Percentiles rank a stretch among this genome's conserved stretches.
phyloP scores from a whole-genome alignment of 2,888 invertebrate genomes.

The Caenorhabditis virilis region DNA sequence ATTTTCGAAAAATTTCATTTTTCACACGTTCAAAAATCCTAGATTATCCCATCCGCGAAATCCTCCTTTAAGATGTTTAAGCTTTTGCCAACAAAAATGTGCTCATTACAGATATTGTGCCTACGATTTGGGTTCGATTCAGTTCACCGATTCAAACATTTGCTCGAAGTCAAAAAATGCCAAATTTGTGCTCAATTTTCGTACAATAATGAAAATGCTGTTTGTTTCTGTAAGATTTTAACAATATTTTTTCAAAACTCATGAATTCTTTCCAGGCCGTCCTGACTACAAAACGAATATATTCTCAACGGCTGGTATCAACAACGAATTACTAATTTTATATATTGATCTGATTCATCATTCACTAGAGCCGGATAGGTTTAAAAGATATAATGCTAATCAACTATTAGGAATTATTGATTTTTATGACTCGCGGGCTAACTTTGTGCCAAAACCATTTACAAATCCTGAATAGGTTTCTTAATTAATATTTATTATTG shows the following conservation, averaged over 20 bases:
- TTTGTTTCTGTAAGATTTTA: conserved; percentile 27
- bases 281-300: conserved; percentile 3
- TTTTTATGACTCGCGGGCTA: conserved; percentile 4
- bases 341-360: conserved; percentile 33
- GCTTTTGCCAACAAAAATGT: too few relatives aligned
- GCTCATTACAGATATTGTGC: conserved; percentile 7
- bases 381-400: conserved; percentile 23
- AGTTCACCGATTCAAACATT: conserved; percentile 1
- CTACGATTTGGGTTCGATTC: conserved; percentile 23
- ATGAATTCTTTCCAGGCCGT: conserved; percentile 14
- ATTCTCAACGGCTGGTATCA: conserved; percentile 9
- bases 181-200: conserved; percentile 2
- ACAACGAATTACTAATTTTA: conserved; percentile 9
- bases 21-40: neutral
- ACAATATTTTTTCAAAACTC: neutral
- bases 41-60: too few relatives aligned
- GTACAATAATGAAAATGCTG: conserved; percentile 5
- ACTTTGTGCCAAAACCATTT: neutral
- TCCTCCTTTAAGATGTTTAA: too few relatives aligned
- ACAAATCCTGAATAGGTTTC: too few relatives aligned
- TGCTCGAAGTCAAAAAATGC: neutral
- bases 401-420: conserved; percentile 23
- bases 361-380: conserved; percentile 30
- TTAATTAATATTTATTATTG: too few relatives aligned
- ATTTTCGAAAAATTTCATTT: neutral